Base-by-base conservation (phyloP, 2,113 vertebrate species). In the Sebastes fasciatus region DNA sequence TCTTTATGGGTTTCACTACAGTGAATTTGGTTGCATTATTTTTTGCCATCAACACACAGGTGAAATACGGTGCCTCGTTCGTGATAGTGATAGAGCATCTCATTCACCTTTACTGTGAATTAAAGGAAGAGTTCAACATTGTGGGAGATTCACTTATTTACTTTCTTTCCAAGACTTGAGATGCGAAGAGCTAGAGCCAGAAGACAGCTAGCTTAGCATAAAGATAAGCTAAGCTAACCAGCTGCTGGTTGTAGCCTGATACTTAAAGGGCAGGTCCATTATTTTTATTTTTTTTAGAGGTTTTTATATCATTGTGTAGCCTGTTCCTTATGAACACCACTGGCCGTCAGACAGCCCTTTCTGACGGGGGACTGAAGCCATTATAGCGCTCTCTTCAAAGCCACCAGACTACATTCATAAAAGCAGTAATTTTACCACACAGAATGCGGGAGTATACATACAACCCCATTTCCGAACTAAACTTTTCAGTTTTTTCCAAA, bases 1-100 rank as follows among this genome's bases (percentile, higher is more conserved):
- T 88, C 68, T 70, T 77, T 68, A 49, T 63, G 68, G 72, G 54
- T 66, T 70, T 80, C 42, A 62, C 70, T 65, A n/a, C 17, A 66
- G 68, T 75, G 26, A 55, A 51, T 64, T 34, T 73, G 67, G 58
- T 45, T 79, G n/a, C 42, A 45, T 68, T 48, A 21, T 52, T 43
- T 26, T 52, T 76, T 69, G 23, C 79, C 40, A 46, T 54, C 14
- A 23, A 42, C 72, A 76, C 43, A 67, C 79, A 81, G 85, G 87
- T 81, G 77, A 60, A 58, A 43, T 67, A 63, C 3, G 23, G 52
- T 62, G 58, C 51, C 26, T 65, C 26, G 26, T 26, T 26, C 23
- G 23, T 11, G 49, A 49, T 79, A 43, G 48, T 43, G 45, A 64
- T 10, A 19, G 34, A 58, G 7, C 2, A 16, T 9, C 5, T 42